phyloP scores from a whole-genome alignment of 2,797 vertebrate genomes.

The Champsocephalus gunnari region DNA sequence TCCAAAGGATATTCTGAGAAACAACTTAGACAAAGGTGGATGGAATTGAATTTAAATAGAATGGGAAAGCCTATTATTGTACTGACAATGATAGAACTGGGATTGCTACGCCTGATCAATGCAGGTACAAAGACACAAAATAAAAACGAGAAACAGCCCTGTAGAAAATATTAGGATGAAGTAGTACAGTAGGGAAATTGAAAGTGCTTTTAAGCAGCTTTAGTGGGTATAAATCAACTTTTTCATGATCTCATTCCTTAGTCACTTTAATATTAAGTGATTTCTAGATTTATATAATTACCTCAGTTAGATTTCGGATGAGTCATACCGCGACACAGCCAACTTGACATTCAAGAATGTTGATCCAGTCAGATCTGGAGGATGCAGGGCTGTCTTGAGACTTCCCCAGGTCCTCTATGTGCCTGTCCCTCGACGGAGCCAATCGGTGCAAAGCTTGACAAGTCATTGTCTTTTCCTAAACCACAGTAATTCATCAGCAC shows the following conservation, averaged over 20 bases:
- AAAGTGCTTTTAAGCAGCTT: background rate
- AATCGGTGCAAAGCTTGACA: conserved; percentile 63
- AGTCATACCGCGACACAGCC: background rate
- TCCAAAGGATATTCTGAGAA: background rate
- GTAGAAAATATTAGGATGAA: background rate
- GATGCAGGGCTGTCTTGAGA: background rate
- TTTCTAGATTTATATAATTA: background rate
- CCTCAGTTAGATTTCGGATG: background rate
- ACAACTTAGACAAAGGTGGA: background rate
- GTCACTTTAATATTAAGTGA: background rate
- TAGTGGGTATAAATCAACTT: background rate
- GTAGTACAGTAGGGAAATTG: background rate
- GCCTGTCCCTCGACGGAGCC: conserved; percentile 40
- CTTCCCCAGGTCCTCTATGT: conserved; percentile 19
- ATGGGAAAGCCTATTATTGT: no score
- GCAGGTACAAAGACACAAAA: no score
- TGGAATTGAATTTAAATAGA: no score
- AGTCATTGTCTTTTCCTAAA: conserved; percentile 78
- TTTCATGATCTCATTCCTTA: background rate
- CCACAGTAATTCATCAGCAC: conserved; percentile 79
- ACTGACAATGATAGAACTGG: no score
- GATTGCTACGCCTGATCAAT: no score
- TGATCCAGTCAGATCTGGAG: conserved; percentile 19
- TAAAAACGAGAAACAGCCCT: background rate
- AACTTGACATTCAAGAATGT: conserved; percentile 5